Evolutionary conservation across 2,113 vertebrate genomes (phyloP), one percentile per base, ranked within the genome.

Genomic region (Procavia capensis): DNA sequence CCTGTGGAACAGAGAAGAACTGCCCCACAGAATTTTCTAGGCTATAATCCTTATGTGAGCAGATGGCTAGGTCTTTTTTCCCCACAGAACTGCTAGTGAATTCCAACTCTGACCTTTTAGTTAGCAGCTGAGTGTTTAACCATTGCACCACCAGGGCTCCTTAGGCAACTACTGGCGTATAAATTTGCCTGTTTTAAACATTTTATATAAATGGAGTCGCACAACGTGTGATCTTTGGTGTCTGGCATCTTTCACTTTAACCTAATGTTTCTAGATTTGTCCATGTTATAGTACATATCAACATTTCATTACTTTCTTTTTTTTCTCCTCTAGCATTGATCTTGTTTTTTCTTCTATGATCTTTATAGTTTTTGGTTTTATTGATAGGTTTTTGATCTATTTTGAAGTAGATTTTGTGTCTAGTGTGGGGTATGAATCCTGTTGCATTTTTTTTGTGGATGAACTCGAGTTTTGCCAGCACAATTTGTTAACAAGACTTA

Each of bases 271-370:
- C 91, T 11, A 88, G 22, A 6, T 63, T 47, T 27, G 74, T 80
- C 36, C 8, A 39, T 41, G 13, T 64, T 59, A 36, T 90, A 79
- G 43, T 6, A 57, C 83, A 34, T 83, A 64, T 61, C 34, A 74
- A 10, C 20, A 50, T 36, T 76, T 80, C 41, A 63, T 95, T 91
- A 85, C 29, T 95, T 83, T 85, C 29, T 95, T 83, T 85, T 80
- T 50, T 50, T 50, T 50, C 13, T 50, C 47, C 47, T 50, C 47
- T 50, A 50, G 47, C 47, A 50, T 50, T 50, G 47, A 50, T 50
- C 47, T 13, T 50, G 47, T 50, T 50, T 50, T 50, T 50, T 50
- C 47, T 50, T 50, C 47, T 50, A 50, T 50, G 47, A 7, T 50
- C 47, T 50, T 50, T 50, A 50, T 50, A 50, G 47, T 50, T 50